These are phyloP conservation scores for Pogonophryne albipinna DNA, from an alignment of 2,797 vertebrate species.

Conservation along the genomic window DNA sequence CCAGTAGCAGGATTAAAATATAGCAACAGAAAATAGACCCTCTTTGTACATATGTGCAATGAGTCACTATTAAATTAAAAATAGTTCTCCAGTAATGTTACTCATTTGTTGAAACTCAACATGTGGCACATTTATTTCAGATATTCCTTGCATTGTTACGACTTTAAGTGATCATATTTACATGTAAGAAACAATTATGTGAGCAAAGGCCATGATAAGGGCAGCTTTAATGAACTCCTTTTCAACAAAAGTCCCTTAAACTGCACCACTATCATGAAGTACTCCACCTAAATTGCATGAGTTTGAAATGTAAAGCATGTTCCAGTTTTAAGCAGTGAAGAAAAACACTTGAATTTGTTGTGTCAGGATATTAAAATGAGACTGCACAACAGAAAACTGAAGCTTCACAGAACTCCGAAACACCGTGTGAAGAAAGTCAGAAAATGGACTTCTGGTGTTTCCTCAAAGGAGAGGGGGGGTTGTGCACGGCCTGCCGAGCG, in stretches of 20 bases:
- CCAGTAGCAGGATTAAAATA: constrained; percentile 14
- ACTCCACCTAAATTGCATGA: constrained; percentile 8
- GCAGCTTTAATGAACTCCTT: neutral
- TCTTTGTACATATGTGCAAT: neutral
- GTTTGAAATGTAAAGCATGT: neutral
- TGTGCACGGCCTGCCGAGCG: neutral
- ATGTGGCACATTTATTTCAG: no score
- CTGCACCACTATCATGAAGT: neutral
- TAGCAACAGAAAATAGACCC: neutral
- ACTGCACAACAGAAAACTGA: constrained; percentile 19
- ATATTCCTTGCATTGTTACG: no score
- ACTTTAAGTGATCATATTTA: no score
- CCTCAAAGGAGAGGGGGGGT: constrained; percentile 4
- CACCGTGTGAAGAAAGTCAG: constrained; percentile 20
- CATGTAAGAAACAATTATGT: no score
- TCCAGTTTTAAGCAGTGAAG: neutral
- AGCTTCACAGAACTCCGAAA: constrained; percentile 12
- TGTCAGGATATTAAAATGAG: constrained; percentile 10
- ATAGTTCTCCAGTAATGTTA: neutral
- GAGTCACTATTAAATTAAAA: constrained; percentile 7
- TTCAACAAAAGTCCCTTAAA: neutral
- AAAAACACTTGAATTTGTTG: constrained; percentile 10
- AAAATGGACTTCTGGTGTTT: constrained; percentile 39
- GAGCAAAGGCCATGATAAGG: neutral
- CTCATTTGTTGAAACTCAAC: no score